Conservation (phyloP, 1,140 invertebrate species). For the Brachionus angularis region DNA sequence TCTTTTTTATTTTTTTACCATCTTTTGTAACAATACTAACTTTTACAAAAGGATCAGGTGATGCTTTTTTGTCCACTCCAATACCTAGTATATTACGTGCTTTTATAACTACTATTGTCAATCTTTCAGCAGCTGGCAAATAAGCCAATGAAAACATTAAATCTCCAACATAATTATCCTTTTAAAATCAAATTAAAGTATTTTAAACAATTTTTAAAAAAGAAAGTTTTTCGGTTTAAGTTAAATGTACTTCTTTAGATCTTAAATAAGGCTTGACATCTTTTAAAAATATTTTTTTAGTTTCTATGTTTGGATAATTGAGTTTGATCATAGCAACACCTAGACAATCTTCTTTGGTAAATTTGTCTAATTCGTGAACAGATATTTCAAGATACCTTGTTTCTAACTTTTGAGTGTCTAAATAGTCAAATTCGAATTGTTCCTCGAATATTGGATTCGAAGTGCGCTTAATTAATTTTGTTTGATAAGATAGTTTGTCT, state of each 20-base stretch:
- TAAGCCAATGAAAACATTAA: conserved; percentile 76
- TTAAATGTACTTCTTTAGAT: conserved; percentile 49
- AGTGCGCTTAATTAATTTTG: conserved; percentile 63
- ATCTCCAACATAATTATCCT: conserved; percentile 60
- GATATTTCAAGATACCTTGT: conserved; percentile 52
- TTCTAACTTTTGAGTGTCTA: conserved; percentile 46
- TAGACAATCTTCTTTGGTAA: conserved; percentile 53
- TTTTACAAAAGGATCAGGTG: conserved; percentile 75
- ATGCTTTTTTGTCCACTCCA: conserved; percentile 48
- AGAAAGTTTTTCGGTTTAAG: not conserved
- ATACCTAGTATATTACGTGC: conserved; percentile 70
- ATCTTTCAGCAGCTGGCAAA: conserved; percentile 75
- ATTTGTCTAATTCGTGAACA: conserved; percentile 53
- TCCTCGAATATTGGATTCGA: conserved; percentile 62
- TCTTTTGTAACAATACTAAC: conserved; percentile 87
- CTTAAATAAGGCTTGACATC: conserved; percentile 50
- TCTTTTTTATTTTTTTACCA: conserved; percentile 93
- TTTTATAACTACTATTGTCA: conserved; percentile 76
- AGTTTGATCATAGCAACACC: conserved; percentile 52
- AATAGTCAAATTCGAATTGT: conserved; percentile 56
- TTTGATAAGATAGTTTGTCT: conserved; percentile 46
- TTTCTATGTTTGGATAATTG: conserved; percentile 49
- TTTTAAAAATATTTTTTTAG: conserved; percentile 52
- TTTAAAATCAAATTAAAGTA: conserved; percentile 1
- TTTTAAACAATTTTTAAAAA: not conserved